Evolutionary conservation across 2,888 invertebrate genomes (phyloP), one percentile per base, ranked within the genome.

Genomic region (Campoplex nolae): DNA sequence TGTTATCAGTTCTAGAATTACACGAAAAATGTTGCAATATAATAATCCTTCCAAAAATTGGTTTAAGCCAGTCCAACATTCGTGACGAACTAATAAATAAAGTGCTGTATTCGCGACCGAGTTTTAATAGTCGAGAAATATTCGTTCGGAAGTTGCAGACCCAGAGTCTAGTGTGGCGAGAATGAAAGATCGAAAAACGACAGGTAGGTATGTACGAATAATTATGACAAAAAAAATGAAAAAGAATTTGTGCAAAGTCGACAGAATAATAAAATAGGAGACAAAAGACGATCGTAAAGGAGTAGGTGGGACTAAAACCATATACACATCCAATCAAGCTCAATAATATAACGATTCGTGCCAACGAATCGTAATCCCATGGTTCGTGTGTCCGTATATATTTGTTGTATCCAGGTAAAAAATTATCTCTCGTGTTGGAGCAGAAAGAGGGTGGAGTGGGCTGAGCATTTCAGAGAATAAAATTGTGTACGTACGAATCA

Each of bases 71-170:
- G 18, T 51, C 18, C 6, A 51, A n/a, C 51, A 18, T n/a, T 18
- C 51, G 4, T 51, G 51, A 51, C 18, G 51, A n/a, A n/a, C 18
- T 4, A 51, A 51, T 51, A 51, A 6, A 18, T 51, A 51, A 51
- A 51, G 16, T 4, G 51, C 18, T 16, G 51, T n/a, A 18, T 51
- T n/a, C 7, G n/a, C 51, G 7, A 51, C 51, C 51, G n/a, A 51
- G 54, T 83, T 75, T 73, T 35, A 56, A 79, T 70, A 58, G 71
- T 56, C 76, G 32, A 58, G 73, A 65, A 86, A 70, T 68, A 85
- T 65, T 62, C 32, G 83, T 90, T 89, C 74, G 84, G 86, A 89
- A 90, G 91, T 88, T 90, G 90, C 90, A 89, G 89, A 89, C 70
- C 78, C 75, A 77, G 85, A 86, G 78, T 78, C 83, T 78, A 82